These are phyloP conservation scores for Hydrozoanthus tunicans DNA, from an alignment of 64 coral and sea anemone genomes.

Conservation along the genomic window DNA sequence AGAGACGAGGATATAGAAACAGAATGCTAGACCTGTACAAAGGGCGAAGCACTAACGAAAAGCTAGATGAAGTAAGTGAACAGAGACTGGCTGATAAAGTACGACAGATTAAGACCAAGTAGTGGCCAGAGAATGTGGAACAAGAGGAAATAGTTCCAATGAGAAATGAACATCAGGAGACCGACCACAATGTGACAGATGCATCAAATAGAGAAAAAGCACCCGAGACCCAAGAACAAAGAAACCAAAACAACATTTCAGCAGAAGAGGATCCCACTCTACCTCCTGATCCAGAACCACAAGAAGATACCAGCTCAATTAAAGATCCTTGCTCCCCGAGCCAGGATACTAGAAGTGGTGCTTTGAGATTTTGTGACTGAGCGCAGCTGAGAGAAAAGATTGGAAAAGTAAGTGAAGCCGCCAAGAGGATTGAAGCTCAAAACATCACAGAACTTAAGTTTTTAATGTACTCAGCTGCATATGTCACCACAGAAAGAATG, in stretches of 20 bases:
- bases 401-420: conserved; percentile 45
- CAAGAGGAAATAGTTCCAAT: conserved; percentile 57
- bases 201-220: conserved; percentile 26
- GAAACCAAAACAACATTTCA: neutral
- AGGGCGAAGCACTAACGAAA: conserved; percentile 17
- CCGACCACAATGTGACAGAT: conserved; percentile 14
- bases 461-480: conserved; percentile 44
- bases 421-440: neutral
- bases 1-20: neutral
- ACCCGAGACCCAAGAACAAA: conserved; percentile 47
- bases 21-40: conserved; percentile 50
- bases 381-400: conserved; percentile 45
- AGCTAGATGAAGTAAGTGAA: conserved; percentile 28
- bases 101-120: conserved; percentile 51
- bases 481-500: conserved; percentile 39
- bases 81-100: conserved; percentile 51
- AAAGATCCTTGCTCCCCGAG: conserved; percentile 7
- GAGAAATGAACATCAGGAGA: conserved; percentile 12
- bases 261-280: conserved; percentile 13
- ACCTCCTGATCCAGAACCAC: neutral
- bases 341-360: conserved; percentile 50
- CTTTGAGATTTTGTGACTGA: conserved; percentile 46
- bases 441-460: neutral
- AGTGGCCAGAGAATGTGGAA: neutral
- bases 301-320: neutral